Evolutionary conservation across 2,888 invertebrate genomes (phyloP), one percentile per base, ranked within the genome.

Genomic region (Rhopalosiphum nymphaeae): DNA sequence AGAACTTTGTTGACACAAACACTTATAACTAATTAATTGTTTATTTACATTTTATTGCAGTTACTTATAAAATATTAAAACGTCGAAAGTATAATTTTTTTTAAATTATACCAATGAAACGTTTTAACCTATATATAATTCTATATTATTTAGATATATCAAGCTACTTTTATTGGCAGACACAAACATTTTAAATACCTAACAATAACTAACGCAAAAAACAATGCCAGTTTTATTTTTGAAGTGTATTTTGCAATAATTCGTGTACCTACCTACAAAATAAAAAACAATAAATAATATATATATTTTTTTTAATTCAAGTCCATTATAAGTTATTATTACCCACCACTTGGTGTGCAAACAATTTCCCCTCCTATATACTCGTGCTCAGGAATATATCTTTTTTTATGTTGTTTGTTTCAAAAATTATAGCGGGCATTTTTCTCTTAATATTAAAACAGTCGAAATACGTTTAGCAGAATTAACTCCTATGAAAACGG

Each of bases 231-330:
- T 86, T 44, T 42, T 85, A 85, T 44, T 57, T 89, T 57, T 53
- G 53, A 42, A 89, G 36, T 57, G 42, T 11, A 5, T 57, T 89
- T 57, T 13, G 57, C 36, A 89, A 89, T 57, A 89, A 42, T 42
- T 89, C 57, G 42, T 42, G 89, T 42, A 36, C 44, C 67, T 67
- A 36, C 67, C 67, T 67, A 21, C 42, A 53, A 89, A 57, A 89
- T 42, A 36, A 89, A 89, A 57, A 26, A 26, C 89, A 44, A 57
- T 89, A 56, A 89, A 89, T 89, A 89, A 89, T 29, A 57, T 29
- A 46, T 46, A 53, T 53, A 4, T 85, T 21, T 78, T 78, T 78
- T 36, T 78, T 10, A 36, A 78, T 36, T 78, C 36, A 21, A 78
- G 36, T 78, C 78, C 36, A 36, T 36, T 78, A 78, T 78, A 36